Percentiles rank a stretch among this genome's conserved stretches.
These are phyloP conservation scores for Thermophis baileyi DNA, from an alignment of 2,113 vertebrate species.

Conservation along the genomic window DNA sequence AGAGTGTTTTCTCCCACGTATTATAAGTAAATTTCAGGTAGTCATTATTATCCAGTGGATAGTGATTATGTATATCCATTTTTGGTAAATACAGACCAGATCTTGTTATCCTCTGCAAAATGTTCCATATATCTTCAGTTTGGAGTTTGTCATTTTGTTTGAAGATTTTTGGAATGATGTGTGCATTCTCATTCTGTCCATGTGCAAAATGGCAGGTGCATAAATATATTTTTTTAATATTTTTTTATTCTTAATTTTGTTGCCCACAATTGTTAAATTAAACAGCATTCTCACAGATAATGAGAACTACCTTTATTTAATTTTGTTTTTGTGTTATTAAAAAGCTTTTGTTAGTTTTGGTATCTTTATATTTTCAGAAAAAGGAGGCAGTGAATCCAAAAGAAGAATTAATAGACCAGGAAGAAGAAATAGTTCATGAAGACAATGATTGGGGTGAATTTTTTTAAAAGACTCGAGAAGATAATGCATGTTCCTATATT, in stretches of 20 bases:
- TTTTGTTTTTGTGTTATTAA: background rate
- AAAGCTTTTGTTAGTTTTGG: background rate
- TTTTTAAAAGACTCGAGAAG: background rate
- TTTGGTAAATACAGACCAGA: background rate
- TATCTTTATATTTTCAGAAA: conserved; percentile 65
- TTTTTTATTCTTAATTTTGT: background rate
- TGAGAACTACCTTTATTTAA: background rate
- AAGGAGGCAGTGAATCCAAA: conserved; percentile 76
- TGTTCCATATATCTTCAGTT: background rate
- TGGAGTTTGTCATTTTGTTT: background rate
- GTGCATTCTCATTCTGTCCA: background rate
- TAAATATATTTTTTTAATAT: background rate
- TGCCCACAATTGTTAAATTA: background rate
- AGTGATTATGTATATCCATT: background rate
- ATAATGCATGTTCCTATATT: background rate
- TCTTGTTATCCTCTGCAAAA: background rate
- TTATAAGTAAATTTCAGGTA: background rate
- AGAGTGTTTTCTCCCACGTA: background rate
- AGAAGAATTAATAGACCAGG: conserved; percentile 70
- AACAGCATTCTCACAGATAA: background rate
- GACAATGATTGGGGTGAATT: conserved; percentile 92
- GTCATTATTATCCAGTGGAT: background rate
- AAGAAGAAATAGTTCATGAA: conserved; percentile 82
- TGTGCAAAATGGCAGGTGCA: background rate
- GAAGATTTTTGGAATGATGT: background rate